Evolutionary conservation across 2,797 vertebrate species (phyloP), one percentile per base, ranked within the genome.

Genomic region (Cichlasoma orientale): DNA sequence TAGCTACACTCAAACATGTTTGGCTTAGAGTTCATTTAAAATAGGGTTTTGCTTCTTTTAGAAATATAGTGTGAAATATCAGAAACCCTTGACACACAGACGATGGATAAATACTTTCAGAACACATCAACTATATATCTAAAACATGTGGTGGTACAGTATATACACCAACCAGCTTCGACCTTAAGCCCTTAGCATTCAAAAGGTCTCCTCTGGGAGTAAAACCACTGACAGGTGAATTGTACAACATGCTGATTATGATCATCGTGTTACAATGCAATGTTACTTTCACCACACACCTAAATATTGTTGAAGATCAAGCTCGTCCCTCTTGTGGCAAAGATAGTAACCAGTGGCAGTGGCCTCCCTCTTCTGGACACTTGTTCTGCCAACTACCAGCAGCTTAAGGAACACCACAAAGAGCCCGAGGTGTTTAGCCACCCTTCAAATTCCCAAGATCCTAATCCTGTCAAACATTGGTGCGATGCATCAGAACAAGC

Each of bases 1-100:
- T 58, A 47, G 47, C 53, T 41, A 57, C 66, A 75, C 44, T 50
- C 69, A 57, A 75, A 63, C 18, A 27, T 44, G 50, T 54, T 82
- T 71, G 4, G n/a, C 16, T 55, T 59, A 1, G 33, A 38, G 41
- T 72, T 73, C 14, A 25, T 66, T 25, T 29, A 59, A 74, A 79
- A 23, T 16, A 56, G 16, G 41, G 44, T 44, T 66, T 66, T 66
- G 23, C 38, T 47, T 66, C 23, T 27, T 10, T 66, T 47, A 66
- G 38, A 66, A 47, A 66, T 66, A 3, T 27, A 27, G 38, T 66
- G 41, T 29, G 19, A 58, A 31, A 50, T 57, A 23, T 31, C 41
- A 33, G 27, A 74, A 74, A 16, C 38, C 29, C 36, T 53, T 61
- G 23, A 59, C 33, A 12, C 41, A 50, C 47, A 25, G 16, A 19